Evolutionary conservation across 2,888 invertebrate species (phyloP).

Genomic region (Cyaniris semiargus): DNA sequence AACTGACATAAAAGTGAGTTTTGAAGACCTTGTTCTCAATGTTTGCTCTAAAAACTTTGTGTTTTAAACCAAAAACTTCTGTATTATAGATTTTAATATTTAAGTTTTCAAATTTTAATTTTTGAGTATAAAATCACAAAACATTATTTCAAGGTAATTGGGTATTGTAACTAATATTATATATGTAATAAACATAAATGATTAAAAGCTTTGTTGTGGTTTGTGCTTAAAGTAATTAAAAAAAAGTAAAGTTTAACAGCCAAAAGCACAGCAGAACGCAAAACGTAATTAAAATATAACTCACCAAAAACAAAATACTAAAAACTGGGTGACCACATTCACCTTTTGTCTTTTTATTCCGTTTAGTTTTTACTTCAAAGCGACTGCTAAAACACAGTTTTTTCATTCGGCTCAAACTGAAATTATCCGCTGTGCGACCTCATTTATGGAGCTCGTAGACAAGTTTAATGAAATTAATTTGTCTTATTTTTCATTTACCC

Average conservation of each 20-base stretch:
- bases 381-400: constrained; percentile 15
- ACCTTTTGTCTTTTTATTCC: constrained; percentile 11
- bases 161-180: too few species aligned
- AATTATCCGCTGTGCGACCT: constrained; percentile 27
- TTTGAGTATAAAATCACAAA: too few species aligned
- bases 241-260: too few species aligned
- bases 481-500: constrained; percentile 28
- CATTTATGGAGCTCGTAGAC: constrained; percentile 26
- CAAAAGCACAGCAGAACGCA: background rate
- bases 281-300: constrained; percentile 9
- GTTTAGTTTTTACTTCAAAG: constrained; percentile 18
- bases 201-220: too few species aligned
- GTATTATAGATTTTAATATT: background rate
- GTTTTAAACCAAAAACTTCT: constrained; percentile 4
- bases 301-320: constrained; percentile 12
- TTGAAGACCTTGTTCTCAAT: background rate
- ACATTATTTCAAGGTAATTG: too few species aligned
- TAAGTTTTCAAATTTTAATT: background rate
- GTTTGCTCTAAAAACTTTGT: background rate
- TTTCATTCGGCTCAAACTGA: constrained; percentile 16
- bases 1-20: constrained; percentile 3
- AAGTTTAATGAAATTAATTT: constrained; percentile 28
- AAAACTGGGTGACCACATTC: constrained; percentile 16
- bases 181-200: too few species aligned
- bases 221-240: too few species aligned